Conservation (phyloP, 2,113 vertebrate species). For the Grammomys dolichurus region DNA sequence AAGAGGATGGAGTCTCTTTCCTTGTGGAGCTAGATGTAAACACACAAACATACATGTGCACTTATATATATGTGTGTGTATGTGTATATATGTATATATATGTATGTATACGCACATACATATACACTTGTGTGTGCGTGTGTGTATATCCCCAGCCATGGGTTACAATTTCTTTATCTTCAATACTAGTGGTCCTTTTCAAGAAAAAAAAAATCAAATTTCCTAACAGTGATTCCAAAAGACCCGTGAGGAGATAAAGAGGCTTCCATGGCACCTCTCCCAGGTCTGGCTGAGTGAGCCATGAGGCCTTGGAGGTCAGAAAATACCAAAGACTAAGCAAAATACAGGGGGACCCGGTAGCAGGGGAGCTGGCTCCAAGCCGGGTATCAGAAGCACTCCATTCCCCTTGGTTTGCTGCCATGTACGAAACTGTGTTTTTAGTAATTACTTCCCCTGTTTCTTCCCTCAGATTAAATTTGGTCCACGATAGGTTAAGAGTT, state of each 20-base stretch:
- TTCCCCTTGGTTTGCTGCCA: conserved; percentile 66
- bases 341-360: neutral
- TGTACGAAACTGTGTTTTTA: conserved; percentile 63
- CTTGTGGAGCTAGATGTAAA: neutral
- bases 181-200: neutral
- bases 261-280: neutral
- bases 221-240: conserved; percentile 48
- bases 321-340: neutral
- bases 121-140: neutral
- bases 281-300: neutral
- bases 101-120: neutral
- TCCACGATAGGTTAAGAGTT: conserved; percentile 75
- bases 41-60: neutral
- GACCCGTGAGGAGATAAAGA: conserved; percentile 15
- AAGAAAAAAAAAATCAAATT: conserved; percentile 19
- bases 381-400: conserved; percentile 25
- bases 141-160: neutral
- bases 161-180: neutral
- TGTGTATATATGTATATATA: too few relatives aligned
- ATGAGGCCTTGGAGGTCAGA: neutral
- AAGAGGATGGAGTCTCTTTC: conserved; percentile 29
- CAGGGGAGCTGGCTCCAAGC: conserved; percentile 20
- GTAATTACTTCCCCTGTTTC: conserved; percentile 75
- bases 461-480: conserved; percentile 66
- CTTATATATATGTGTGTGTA: too few relatives aligned